Percentiles rank a stretch among this genome's conserved stretches.
Conservation (phyloP, 1,140 invertebrate genomes). For the Anoplophora glabripennis region DNA sequence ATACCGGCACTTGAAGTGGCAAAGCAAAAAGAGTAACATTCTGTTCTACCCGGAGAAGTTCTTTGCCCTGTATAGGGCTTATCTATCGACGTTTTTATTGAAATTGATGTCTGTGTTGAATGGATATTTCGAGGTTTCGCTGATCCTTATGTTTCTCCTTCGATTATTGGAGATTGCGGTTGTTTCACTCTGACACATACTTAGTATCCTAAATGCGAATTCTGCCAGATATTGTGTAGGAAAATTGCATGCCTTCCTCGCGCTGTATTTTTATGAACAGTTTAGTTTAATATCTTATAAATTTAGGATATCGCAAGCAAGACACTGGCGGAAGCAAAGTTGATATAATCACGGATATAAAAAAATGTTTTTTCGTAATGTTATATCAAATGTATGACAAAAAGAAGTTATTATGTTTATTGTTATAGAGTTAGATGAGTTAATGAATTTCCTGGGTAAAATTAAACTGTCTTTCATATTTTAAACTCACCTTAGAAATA, state of each 20-base stretch:
- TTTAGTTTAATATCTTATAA: too few relatives aligned
- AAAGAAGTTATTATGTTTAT: too few relatives aligned
- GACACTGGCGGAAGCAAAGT: too few relatives aligned
- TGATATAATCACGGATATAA: too few relatives aligned
- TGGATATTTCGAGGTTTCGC: slow-evolving; percentile 18
- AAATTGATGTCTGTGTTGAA: slow-evolving; percentile 26
- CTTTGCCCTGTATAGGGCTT: slow-evolving; percentile 9
- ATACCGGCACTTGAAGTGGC: slow-evolving; percentile 1
- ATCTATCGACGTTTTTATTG: slow-evolving; percentile 24
- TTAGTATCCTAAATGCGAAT: slow-evolving; percentile 3
- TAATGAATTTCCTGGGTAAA: too few relatives aligned
- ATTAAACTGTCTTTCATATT: too few relatives aligned
- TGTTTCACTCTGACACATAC: slow-evolving; percentile 13
- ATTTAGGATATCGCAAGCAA: too few relatives aligned
- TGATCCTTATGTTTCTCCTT: slow-evolving; percentile 17
- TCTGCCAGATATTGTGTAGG: neutral
- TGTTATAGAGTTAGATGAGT: too few relatives aligned
- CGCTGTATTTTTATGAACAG: too few relatives aligned
- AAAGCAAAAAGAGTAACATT: slow-evolving; percentile 1
- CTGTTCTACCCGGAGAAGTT: neutral
- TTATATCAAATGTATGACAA: too few relatives aligned
- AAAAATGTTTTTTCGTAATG: too few relatives aligned
- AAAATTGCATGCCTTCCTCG: neutral
- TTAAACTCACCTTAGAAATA: too few relatives aligned
- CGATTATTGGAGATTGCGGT: slow-evolving; percentile 21